Base-by-base conservation (phyloP, 2,888 invertebrate species). In the Eupithecia dodoneata region DNA sequence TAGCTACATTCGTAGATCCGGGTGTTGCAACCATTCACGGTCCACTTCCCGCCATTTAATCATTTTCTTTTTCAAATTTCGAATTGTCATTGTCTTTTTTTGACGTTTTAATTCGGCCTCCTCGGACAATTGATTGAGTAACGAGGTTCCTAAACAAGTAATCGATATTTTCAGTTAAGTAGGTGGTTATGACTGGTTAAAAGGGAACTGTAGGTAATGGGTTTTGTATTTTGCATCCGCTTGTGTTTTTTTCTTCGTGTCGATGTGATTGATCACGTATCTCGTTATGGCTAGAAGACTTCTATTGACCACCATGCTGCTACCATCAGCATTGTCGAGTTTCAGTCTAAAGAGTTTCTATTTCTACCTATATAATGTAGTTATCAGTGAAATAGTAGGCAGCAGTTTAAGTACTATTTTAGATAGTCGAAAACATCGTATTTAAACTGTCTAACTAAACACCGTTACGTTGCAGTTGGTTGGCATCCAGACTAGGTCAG, bases 381-480 rank as follows among this genome's bases (percentile, higher is more conserved):
- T 18, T 59, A 3, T 59, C 18, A 59, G 18, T 18, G 9, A 59
- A 30, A 12, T 63, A 30, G 18, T 10, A 30, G 12, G 30, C n/a
- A 65, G 70, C 66, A 70, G 83, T 89, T 89, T 82, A 88, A 90
- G 83, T 88, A 87, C 88, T 83, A 88, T 66, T 89, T 90, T 87
- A 87, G 81, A 85, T 89, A 90, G 82, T 89, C 86, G 89, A 93
- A 92, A 92, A 90, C 90, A 86, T 87, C 86, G 42, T n/a, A 45
- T 45, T 88, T 84, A 91, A 93, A 90, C 89, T 93, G 93, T 93
- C 91, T 63, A 63, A 63, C 63, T 90, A 86, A 89, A 84, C 89
- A 93, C 94, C 94, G 94, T 91, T 94, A 94, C 87, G 91, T 93
- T 93, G 93, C 94, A 94, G 92, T 93, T 89, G 84, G 86, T 92